phyloP scores from a whole-genome alignment of 2,797 vertebrate species.

The Psittacula derbiana region DNA sequence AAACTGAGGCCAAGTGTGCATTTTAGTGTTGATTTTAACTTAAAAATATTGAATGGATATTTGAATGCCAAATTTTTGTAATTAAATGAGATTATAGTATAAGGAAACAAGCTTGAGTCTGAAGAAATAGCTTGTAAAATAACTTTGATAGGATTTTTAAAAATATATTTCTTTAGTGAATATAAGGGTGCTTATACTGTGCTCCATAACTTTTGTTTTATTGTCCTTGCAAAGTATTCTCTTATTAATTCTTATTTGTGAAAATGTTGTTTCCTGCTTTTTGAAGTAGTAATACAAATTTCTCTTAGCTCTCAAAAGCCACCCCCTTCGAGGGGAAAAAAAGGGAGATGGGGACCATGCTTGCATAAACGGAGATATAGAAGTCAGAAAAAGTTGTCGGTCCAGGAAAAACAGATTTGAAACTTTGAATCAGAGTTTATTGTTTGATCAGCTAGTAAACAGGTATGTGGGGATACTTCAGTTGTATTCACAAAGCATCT shows the following conservation, averaged over 20 bases:
- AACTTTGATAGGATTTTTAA: not conserved
- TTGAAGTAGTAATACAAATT: conserved; percentile 71
- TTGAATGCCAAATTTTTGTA: not conserved
- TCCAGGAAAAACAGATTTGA: conserved; percentile 96
- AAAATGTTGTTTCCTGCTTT: conserved; percentile 55
- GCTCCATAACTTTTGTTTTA: not conserved
- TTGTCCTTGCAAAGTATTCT: conserved; percentile 45
- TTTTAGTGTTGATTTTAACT: conserved; percentile 27
- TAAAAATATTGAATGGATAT: conserved; percentile 9
- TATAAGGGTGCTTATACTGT: not conserved
- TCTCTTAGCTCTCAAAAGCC: conserved; percentile 88
- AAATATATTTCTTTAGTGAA: not conserved
- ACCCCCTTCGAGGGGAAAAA: conserved; percentile 86
- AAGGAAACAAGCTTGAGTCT: not conserved
- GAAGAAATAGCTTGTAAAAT: not conserved
- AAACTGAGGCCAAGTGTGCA: not conserved
- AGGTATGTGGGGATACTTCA: conserved; percentile 82
- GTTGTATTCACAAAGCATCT: conserved; percentile 28
- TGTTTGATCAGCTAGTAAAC: conserved; percentile 99
- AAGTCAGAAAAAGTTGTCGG: conserved; percentile 94
- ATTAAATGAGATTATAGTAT: not conserved
- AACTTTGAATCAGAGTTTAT: conserved; percentile 96
- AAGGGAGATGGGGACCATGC: conserved; percentile 88
- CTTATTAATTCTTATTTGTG: conserved; percentile 29
- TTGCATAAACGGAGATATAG: conserved; percentile 94